phyloP scores from a whole-genome alignment of 2,797 vertebrate species.

The Choloepus didactylus region DNA sequence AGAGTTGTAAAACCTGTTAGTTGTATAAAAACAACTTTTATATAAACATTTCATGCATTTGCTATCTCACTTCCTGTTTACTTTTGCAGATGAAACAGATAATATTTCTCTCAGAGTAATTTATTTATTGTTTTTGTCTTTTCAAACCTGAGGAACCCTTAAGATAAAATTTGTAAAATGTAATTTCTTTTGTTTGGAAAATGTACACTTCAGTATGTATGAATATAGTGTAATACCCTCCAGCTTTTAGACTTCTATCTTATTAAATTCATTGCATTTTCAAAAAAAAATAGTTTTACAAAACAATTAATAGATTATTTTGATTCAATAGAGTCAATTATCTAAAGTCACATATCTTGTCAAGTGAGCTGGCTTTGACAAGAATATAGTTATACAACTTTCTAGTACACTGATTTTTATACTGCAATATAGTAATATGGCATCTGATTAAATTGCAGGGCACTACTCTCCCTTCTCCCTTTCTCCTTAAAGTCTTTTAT shows the following conservation, averaged over 20 bases:
- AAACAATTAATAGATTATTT: neutral
- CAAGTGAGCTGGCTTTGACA: neutral
- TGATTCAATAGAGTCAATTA: neutral
- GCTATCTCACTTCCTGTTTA: conserved; percentile 6
- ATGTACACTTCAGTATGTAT: neutral
- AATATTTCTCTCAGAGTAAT: neutral
- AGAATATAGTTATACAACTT: neutral
- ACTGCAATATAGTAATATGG: neutral
- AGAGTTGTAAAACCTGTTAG: neutral
- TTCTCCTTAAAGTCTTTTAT: neutral
- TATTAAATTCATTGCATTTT: neutral
- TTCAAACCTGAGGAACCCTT: neutral
- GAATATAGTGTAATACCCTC: neutral
- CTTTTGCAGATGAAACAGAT: conserved; percentile 1
- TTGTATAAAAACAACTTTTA: neutral
- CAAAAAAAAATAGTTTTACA: neutral
- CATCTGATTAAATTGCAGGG: neutral
- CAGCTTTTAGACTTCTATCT: neutral
- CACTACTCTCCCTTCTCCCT: no score
- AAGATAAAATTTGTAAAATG: neutral
- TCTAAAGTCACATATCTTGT: neutral
- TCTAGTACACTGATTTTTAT: neutral
- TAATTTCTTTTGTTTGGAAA: neutral
- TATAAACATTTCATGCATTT: neutral
- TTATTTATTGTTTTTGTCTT: neutral